Percentiles rank a stretch among this genome's conserved stretches.
Conservation (phyloP, 2,113 vertebrate genomes). For the Hypanus sabinus region DNA sequence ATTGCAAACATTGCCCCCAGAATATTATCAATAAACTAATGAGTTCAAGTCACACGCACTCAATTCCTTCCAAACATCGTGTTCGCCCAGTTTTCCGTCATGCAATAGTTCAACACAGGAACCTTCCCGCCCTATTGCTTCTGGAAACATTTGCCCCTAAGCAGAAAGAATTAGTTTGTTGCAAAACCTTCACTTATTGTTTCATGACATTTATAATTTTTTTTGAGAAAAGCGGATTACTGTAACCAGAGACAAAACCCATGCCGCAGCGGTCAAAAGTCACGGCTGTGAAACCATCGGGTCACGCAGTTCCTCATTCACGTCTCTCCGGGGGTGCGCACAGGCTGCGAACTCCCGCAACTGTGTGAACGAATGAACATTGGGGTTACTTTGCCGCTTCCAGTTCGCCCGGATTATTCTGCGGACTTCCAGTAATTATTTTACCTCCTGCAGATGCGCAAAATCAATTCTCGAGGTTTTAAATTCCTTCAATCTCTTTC, state of each 20-base stretch:
- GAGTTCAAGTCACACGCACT: not conserved
- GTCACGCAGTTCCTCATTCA: not conserved
- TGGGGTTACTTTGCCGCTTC: not conserved
- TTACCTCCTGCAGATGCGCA: not conserved
- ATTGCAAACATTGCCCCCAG: not conserved
- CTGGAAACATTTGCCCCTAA: too few relatives aligned
- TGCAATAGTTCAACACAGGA: not conserved
- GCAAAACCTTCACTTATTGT: not conserved
- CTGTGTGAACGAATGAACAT: not conserved
- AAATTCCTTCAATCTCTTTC: too few relatives aligned
- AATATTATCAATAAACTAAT: not conserved
- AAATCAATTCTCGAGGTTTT: not conserved
- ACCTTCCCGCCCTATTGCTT: not conserved
- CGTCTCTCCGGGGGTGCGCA: not conserved
- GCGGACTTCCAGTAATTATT: not conserved
- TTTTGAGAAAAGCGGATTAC: not conserved
- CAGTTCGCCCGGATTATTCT: not conserved
- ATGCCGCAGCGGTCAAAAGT: not conserved
- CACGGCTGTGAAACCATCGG: not conserved
- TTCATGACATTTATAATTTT: not conserved
- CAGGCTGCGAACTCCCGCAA: not conserved
- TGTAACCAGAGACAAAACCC: not conserved
- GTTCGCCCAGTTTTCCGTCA: not conserved
- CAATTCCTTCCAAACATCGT: not conserved
- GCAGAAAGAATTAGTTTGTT: not conserved